A percentile compares a stretch with the other conserved stretches of the same genome.
These are phyloP conservation scores for Brachionus sp. DNA, from an alignment of 1,140 invertebrate species.

Conservation along the genomic window DNA sequence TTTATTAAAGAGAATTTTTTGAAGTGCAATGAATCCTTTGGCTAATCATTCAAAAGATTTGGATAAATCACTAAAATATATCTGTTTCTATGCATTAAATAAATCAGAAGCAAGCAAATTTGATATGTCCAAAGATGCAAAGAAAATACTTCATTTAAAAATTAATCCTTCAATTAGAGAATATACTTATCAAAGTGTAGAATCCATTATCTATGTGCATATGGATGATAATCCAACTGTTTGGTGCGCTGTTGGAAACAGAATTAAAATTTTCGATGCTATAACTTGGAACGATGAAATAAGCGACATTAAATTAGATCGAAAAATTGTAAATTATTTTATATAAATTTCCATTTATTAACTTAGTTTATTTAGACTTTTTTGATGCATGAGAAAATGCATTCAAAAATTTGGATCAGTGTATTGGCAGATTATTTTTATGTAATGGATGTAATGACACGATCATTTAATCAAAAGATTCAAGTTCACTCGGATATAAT, in stretches of 20 bases:
- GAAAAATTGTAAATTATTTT: conserved; percentile 27
- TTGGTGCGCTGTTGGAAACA: conserved; percentile 32
- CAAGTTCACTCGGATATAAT: conserved; percentile 35
- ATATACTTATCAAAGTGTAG: neutral
- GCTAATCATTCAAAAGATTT: neutral
- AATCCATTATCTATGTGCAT: conserved; percentile 40
- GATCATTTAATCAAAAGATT: neutral
- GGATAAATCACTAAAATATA: conserved; percentile 4
- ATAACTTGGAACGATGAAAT: conserved; percentile 40
- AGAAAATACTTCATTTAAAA: conserved; percentile 19
- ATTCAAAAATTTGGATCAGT: conserved; percentile 22
- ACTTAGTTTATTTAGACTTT: neutral
- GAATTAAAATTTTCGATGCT: conserved; percentile 40
- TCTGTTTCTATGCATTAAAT: neutral
- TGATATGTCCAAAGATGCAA: conserved; percentile 7
- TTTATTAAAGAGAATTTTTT: too few species aligned
- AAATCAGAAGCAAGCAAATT: neutral
- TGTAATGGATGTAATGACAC: conserved; percentile 19
- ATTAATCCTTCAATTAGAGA: conserved; percentile 5
- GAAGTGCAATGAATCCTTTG: neutral
- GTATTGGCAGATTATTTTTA: neutral
- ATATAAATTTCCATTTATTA: neutral
- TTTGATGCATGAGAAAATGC: neutral
- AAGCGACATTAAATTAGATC: conserved; percentile 2
- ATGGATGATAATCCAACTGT: conserved; percentile 13